Evolutionary conservation across 2,888 invertebrate genomes (phyloP).

Genomic region (Tiliacea aurago): DNA sequence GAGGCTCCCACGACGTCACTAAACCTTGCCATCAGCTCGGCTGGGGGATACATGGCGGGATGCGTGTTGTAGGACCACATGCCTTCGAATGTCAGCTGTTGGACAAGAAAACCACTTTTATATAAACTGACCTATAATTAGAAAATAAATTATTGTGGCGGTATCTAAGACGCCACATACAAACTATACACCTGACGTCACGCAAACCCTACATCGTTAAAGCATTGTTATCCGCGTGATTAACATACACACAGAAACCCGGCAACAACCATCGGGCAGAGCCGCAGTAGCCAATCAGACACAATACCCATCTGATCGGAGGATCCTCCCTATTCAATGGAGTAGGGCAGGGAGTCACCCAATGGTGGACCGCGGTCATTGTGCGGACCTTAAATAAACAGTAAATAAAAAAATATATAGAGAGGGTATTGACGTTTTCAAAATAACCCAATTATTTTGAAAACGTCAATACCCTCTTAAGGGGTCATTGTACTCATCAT

Average conservation of each 20-base stretch:
- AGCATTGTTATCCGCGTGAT: neutral
- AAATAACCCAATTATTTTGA: too few relatives aligned
- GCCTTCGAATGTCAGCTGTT: constrained; percentile 83
- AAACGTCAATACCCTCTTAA: too few relatives aligned
- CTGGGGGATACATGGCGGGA: constrained; percentile 76
- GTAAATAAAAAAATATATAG: too few relatives aligned
- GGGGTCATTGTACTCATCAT: too few relatives aligned
- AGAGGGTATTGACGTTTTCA: too few relatives aligned
- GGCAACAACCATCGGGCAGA: neutral
- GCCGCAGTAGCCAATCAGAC: neutral
- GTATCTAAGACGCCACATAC: neutral
- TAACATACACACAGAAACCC: neutral
- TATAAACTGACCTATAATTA: neutral
- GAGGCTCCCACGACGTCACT: constrained; percentile 87
- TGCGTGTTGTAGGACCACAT: constrained; percentile 86
- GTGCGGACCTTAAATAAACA: too few relatives aligned
- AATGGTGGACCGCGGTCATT: too few relatives aligned
- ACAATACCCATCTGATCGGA: neutral
- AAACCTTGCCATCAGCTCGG: constrained; percentile 75
- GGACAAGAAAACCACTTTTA: neutral
- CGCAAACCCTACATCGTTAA: neutral
- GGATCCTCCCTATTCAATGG: neutral
- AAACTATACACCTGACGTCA: neutral
- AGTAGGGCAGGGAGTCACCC: neutral
- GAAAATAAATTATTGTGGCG: neutral